phyloP scores from a whole-genome alignment of 35 echinoderm and acorn worm species.

The Ophioderma brevispina region DNA sequence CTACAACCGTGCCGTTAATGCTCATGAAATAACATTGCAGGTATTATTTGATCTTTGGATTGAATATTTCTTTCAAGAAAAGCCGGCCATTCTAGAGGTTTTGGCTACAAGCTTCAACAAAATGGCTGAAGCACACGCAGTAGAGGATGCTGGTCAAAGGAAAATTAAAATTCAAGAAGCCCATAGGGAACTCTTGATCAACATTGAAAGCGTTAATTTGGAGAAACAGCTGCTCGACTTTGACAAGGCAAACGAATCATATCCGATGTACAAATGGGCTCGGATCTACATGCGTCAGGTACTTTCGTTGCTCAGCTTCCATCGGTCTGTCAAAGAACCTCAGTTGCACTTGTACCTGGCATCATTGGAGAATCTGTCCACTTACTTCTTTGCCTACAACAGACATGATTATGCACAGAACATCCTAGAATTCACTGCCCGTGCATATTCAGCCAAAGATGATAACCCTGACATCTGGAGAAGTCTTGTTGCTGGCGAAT shows the following conservation, averaged over 20 bases:
- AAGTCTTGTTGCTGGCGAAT: too few relatives aligned
- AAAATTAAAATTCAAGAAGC: not conserved
- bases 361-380: constrained; percentile 29
- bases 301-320: not conserved
- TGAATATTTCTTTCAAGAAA: too few relatives aligned
- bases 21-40: too few relatives aligned
- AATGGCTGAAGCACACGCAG: not conserved
- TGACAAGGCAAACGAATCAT: not conserved
- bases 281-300: constrained; percentile 27
- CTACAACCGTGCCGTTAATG: not conserved
- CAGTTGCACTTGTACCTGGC: constrained; percentile 8
- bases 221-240: constrained; percentile 4
- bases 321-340: constrained; percentile 1
- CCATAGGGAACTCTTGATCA: not conserved
- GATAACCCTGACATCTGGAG: too few relatives aligned
- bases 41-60: too few relatives aligned
- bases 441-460: too few relatives aligned
- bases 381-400: constrained; percentile 27
- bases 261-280: constrained; percentile 22
- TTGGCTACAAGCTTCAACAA: not conserved
- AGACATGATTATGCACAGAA: constrained; percentile 9
- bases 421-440: not conserved
- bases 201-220: constrained; percentile 26
- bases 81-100: not conserved
- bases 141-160: not conserved